Conservation (phyloP, 2,113 vertebrate species). For the Diglossa brunneiventris region DNA sequence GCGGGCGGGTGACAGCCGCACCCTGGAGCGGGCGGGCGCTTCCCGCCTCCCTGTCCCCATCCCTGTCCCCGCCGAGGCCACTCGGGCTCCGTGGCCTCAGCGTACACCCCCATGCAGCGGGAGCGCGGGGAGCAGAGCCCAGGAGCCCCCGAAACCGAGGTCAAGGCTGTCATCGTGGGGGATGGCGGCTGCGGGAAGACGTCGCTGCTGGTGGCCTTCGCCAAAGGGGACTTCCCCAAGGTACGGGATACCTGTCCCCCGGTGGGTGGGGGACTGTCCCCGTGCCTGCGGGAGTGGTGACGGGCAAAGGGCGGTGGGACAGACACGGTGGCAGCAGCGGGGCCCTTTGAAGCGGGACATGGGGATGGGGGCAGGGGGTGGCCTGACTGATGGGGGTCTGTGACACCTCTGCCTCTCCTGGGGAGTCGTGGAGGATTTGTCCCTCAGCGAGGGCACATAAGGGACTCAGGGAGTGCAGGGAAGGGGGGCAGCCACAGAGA, state of each 20-base stretch:
- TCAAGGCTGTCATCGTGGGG: constrained; percentile 73
- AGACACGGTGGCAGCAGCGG: not conserved
- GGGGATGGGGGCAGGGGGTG: not conserved
- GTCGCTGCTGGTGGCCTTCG: constrained; percentile 70
- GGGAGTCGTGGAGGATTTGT: not conserved
- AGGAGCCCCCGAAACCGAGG: not conserved
- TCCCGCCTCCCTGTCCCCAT: not conserved
- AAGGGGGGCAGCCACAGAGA: not conserved
- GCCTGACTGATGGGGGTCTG: not conserved
- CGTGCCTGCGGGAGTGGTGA: not conserved
- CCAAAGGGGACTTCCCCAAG: constrained; percentile 67
- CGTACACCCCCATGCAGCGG: not conserved
- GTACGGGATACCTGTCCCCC: not conserved
- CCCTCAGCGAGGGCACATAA: fast-evolving
- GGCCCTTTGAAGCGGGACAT: fast-evolving
- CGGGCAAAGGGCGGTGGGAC: fast-evolving
- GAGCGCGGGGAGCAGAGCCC: not conserved
- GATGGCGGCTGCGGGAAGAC: constrained; percentile 80
- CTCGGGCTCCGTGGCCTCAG: not conserved
- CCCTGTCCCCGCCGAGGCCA: not conserved
- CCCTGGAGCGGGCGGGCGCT: not conserved
- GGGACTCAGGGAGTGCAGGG: too few species aligned
- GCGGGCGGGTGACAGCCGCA: not conserved
- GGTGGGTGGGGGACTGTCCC: not conserved
- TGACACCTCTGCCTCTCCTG: not conserved